These are phyloP conservation scores for human DNA, from an alignment of 2,113 vertebrate species.

Conservation along the genomic window GRCh38 chr4:70820501-70821000, in stretches of 20 bases:
- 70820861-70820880: slow-evolving; percentile 70
- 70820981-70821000: background rate
- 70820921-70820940: slow-evolving; percentile 18
- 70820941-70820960: background rate
- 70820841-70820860: slow-evolving; percentile 70
- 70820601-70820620: slow-evolving; percentile 51
- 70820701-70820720: slow-evolving; percentile 37
- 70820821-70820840: slow-evolving; percentile 61
- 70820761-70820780: slow-evolving; percentile 46
- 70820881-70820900: slow-evolving; percentile 2
- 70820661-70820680: slow-evolving; percentile 62
- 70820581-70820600: slow-evolving; percentile 43
- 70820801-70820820: background rate
- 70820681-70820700: slow-evolving; percentile 21
- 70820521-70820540: slow-evolving; percentile 38
- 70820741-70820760: slow-evolving; percentile 63
- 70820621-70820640: slow-evolving; percentile 46
- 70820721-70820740: slow-evolving; percentile 61
- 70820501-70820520: slow-evolving; percentile 35
- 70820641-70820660: slow-evolving; percentile 4
- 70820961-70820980: background rate
- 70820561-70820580: slow-evolving; percentile 12
- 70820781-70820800: slow-evolving; percentile 36
- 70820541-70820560: slow-evolving; percentile 52
- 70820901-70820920: background rate